Evolutionary conservation across 2,113 vertebrate species (phyloP).

Genomic region (Catharus bicknelli): DNA sequence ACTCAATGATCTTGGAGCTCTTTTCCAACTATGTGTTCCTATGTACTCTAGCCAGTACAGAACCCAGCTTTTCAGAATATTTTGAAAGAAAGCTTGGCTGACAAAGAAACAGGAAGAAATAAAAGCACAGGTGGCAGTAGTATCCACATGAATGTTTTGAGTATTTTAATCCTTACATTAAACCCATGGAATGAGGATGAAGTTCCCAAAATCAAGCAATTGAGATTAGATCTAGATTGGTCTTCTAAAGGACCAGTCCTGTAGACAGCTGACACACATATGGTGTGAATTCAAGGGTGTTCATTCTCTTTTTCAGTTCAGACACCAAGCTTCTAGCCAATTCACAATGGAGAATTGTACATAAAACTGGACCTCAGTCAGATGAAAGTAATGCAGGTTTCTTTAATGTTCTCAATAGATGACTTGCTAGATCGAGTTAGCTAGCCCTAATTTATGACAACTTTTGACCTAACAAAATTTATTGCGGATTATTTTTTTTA

Average conservation of each 20-base stretch:
- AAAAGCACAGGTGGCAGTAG: background rate
- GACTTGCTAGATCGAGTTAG: background rate
- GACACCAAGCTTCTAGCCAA: background rate
- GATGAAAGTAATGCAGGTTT: background rate
- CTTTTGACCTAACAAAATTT: background rate
- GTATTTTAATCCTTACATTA: background rate
- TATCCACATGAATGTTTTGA: background rate
- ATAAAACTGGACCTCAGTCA: background rate
- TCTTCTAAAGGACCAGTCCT: background rate
- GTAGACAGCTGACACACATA: background rate
- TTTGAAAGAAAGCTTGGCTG: background rate
- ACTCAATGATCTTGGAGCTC: fast-evolving
- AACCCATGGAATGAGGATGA: background rate
- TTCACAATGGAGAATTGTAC: background rate
- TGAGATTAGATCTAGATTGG: too few relatives aligned
- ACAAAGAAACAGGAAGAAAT: background rate
- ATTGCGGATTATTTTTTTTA: background rate
- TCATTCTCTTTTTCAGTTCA: background rate
- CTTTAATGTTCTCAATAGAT: background rate
- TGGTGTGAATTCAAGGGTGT: background rate
- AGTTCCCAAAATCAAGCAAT: background rate
- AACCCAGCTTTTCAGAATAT: background rate
- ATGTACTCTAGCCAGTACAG: background rate
- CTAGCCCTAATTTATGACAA: background rate
- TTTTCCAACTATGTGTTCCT: background rate